Percentiles rank a stretch among this genome's conserved stretches.
Conservation (phyloP, 2,888 invertebrate genomes). For the Autographa pulchrina region DNA sequence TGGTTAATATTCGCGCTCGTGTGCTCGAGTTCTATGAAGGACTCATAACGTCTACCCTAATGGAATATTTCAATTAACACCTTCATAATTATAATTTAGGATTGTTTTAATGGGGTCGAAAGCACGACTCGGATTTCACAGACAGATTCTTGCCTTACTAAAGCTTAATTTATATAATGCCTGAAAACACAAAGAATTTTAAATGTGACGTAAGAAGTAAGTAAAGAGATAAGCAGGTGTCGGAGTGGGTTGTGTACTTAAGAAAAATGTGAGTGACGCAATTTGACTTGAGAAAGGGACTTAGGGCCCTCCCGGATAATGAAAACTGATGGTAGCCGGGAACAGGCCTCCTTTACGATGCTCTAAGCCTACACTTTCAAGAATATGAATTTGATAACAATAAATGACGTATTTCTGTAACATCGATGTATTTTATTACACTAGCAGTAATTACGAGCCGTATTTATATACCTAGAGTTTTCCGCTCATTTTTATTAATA, state of each 20-base stretch:
- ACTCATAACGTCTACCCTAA: conserved; percentile 22
- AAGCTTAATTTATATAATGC: conserved; percentile 4
- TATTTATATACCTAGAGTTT: too few relatives aligned
- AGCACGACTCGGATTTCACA: conserved; percentile 23
- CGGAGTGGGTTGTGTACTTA: conserved; percentile 17
- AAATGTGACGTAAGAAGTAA: conserved; percentile 14
- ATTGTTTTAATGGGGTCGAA: conserved; percentile 33
- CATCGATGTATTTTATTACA: not conserved
- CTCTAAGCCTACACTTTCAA: not conserved
- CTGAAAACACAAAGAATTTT: not conserved
- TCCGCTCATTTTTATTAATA: too few relatives aligned
- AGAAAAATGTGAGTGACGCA: conserved; percentile 15
- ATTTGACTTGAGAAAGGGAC: conserved; percentile 7
- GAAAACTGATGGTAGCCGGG: conserved; percentile 22
- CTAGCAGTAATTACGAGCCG: not conserved
- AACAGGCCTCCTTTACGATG: not conserved
- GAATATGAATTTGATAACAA: conserved; percentile 3
- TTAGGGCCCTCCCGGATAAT: conserved; percentile 13
- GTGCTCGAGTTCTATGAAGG: conserved; percentile 11
- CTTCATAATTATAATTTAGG: conserved; percentile 36
- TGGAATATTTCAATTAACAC: conserved; percentile 41
- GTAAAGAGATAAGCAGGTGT: conserved; percentile 14
- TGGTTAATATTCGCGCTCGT: conserved; percentile 20
- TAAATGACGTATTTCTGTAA: not conserved
- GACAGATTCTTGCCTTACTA: conserved; percentile 17